Evolutionary conservation across 53 echinoderm and acorn worm species (phyloP), one percentile per base, ranked within the genome.

Genomic region (Crossaster papposus): DNA sequence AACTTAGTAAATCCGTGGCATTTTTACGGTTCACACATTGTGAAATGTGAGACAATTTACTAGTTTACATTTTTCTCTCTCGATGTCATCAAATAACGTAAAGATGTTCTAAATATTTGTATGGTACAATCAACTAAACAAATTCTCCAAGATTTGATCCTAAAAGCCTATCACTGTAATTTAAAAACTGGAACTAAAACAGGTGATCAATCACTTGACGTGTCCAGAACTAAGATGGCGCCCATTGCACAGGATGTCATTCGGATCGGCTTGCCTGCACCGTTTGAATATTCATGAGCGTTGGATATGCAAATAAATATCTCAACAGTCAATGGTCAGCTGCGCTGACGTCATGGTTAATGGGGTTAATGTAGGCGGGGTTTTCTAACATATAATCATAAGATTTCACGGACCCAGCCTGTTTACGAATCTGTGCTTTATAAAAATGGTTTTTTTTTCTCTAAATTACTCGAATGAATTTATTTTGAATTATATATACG

Each of bases 231-330:
- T 81, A 55, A 81, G 62, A 58, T 58, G 31, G 22, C 81, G 31
- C 58, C 81, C 79, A 51, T 10, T 30, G 72, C 84, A 72, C 84
- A 52, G 71, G 14, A 72, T 37, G 84, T 53, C 72, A 84, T n/a
- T 24, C 65, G 84, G 84, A 70, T 72, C 84, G 44, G 20, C 72
- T 54, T 26, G 84, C 84, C 72, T 26, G 84, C 72, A 20, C 52
- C 28, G 51, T 84, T 68, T 6, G 82, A n/a, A n/a, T 52, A n/a
- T 30, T 38, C 84, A n/a, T 17, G 65, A 52, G 4, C 52, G 50
- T 44, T 30, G 80, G 54, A 80, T 80, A 80, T 54, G 54, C 80
- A 54, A 32, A 55, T 53, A 77, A n/a, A n/a, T 52, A 58, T 26
- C 62, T 52, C 23, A 31, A 9, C 55, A 20, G 80, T 22, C 80